Evolutionary conservation across 2,888 invertebrate genomes (phyloP).

Genomic region (Sacculina carcini): DNA sequence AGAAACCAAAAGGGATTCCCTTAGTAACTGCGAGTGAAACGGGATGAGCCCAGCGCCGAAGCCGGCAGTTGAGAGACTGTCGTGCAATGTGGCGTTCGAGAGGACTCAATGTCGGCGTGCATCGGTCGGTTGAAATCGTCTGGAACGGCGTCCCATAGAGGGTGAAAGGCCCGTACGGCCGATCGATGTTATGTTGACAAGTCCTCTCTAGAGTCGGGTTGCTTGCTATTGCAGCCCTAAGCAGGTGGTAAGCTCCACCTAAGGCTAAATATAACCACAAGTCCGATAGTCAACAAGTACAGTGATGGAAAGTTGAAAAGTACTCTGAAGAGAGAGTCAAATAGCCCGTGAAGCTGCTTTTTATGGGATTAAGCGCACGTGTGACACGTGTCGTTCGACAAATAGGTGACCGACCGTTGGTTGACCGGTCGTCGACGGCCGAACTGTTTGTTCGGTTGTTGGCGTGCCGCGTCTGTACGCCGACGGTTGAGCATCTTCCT

Average conservation of each 20-base stretch:
- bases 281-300: constrained; percentile 37
- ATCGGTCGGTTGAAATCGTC: too few species aligned
- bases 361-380: constrained; percentile 12
- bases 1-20: too few species aligned
- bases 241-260: constrained; percentile 31
- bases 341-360: constrained; percentile 29
- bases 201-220: too few species aligned
- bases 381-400: neutral
- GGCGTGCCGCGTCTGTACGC: neutral
- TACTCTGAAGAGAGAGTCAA: constrained; percentile 37
- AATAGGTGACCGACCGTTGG: neutral
- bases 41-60: too few species aligned
- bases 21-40: too few species aligned
- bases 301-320: constrained; percentile 43
- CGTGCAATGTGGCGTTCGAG: too few species aligned
- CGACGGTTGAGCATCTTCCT: neutral
- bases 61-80: too few species aligned
- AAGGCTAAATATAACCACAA: constrained; percentile 33
- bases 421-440: neutral
- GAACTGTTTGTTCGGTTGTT: neutral
- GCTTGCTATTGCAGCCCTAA: too few species aligned
- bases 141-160: too few species aligned
- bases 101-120: too few species aligned
- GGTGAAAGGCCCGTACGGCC: too few species aligned
- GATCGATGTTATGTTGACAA: too few species aligned